phyloP scores from a whole-genome alignment of 2,797 vertebrate species.

The Pipistrellus pygmaeus region DNA sequence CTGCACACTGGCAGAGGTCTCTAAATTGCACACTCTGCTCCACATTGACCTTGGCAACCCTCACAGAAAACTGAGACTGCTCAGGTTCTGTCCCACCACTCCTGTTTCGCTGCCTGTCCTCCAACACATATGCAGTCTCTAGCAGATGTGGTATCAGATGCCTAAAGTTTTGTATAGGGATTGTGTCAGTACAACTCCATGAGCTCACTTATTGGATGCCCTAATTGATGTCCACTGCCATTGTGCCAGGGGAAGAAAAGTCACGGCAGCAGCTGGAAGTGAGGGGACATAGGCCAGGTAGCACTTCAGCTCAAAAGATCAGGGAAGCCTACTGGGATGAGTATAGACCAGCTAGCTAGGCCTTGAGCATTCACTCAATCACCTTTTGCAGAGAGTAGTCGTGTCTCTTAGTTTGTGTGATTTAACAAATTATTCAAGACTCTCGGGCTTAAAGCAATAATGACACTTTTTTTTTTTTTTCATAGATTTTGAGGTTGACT shows the following conservation, averaged over 20 bases:
- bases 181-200: not conserved
- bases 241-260: not conserved
- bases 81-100: not conserved
- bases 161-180: not conserved
- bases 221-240: not conserved
- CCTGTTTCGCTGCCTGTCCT: not conserved
- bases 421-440: not conserved
- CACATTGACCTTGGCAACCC: not conserved
- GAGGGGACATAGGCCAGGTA: not conserved
- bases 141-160: not conserved
- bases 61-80: not conserved
- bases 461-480: not conserved
- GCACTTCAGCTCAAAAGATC: not conserved
- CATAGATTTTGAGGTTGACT: not conserved
- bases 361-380: not conserved
- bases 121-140: not conserved
- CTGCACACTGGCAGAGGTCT: not conserved
- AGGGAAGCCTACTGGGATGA: not conserved
- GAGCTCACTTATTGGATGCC: not conserved
- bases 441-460: conserved; percentile 28
- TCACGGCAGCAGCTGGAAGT: not conserved
- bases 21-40: not conserved
- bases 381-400: not conserved
- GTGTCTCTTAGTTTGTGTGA: not conserved
- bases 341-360: not conserved